Conservation (phyloP, 2,797 vertebrate genomes). For the Mus spretus region DNA sequence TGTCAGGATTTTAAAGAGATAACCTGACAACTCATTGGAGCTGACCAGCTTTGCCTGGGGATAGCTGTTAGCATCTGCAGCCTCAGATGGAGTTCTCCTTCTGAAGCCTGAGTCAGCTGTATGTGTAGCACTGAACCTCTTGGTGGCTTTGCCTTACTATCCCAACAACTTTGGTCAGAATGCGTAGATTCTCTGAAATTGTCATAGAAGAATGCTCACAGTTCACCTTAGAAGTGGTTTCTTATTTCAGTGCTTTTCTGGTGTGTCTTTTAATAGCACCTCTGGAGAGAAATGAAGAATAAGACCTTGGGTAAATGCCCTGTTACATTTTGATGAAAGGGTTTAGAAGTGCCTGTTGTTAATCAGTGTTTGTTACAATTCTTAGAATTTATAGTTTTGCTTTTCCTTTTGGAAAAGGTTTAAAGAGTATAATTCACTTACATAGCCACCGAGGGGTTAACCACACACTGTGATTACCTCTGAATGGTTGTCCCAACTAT, state of each 20-base stretch:
- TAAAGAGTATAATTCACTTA: conserved; percentile 42
- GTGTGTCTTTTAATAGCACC: conserved; percentile 28
- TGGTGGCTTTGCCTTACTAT: conserved; percentile 43
- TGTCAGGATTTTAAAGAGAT: conserved; percentile 17
- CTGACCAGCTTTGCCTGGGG: neutral
- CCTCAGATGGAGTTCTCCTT: neutral
- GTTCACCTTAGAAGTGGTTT: conserved; percentile 39
- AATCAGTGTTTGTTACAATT: conserved; percentile 4
- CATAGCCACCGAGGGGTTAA: conserved; percentile 25
- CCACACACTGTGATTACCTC: conserved; percentile 28
- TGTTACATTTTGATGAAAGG: conserved; percentile 42
- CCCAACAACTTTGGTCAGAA: conserved; percentile 1
- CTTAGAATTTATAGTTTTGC: conserved; percentile 44
- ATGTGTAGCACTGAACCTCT: neutral
- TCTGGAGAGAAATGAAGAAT: conserved; percentile 40
- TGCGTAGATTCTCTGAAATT: conserved; percentile 54
- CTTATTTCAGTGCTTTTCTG: conserved; percentile 25
- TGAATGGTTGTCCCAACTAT: conserved; percentile 1
- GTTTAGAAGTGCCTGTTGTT: conserved; percentile 54
- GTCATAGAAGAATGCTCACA: conserved; percentile 1
- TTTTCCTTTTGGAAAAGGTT: conserved; percentile 54
- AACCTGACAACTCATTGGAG: neutral
- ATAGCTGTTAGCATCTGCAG: neutral
- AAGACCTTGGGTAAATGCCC: conserved; percentile 33
- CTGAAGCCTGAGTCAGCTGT: neutral